A percentile compares a stretch with the other conserved stretches of the same genome.
These are phyloP conservation scores for Coregonus clupeaformis DNA, from an alignment of 2,113 vertebrate genomes.

Conservation along the genomic window DNA sequence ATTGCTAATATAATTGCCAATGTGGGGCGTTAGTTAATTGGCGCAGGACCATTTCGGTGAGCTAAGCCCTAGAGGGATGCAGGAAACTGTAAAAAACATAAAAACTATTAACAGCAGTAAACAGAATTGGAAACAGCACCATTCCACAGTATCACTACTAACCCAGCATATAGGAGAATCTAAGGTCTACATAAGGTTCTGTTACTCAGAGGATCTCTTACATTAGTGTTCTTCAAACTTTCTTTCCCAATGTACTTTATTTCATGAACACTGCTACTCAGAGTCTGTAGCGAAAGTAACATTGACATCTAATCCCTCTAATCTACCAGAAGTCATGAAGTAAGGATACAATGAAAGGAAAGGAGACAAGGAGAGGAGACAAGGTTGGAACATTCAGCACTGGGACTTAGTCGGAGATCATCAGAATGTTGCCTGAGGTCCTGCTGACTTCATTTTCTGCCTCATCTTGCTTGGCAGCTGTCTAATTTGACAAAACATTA, in stretches of 20 bases:
- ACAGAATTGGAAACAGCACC: slow-evolving; percentile 47
- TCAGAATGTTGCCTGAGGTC: slow-evolving; percentile 27
- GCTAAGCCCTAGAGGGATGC: slow-evolving; percentile 35
- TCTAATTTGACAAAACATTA: slow-evolving; percentile 28
- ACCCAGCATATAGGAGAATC: not conserved
- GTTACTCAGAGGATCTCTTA: not conserved
- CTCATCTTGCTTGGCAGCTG: slow-evolving; percentile 28
- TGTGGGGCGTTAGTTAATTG: slow-evolving; percentile 62
- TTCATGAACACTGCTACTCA: no score
- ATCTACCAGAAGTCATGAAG: not conserved
- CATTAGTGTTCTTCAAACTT: not conserved
- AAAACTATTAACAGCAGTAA: slow-evolving; percentile 54
- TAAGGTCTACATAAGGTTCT: not conserved
- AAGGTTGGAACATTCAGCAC: not conserved
- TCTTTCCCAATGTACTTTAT: no score
- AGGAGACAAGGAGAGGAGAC: not conserved
- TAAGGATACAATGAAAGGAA: not conserved
- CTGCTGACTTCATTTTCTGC: slow-evolving; percentile 22
- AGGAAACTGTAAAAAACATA: slow-evolving; percentile 54
- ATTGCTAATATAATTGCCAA: slow-evolving; percentile 64
- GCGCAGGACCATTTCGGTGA: slow-evolving; percentile 54
- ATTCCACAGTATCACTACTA: slow-evolving; percentile 27
- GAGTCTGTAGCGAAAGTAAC: no score
- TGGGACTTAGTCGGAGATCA: slow-evolving; percentile 18
- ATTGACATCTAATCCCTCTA: no score